Evolutionary conservation across 2,797 vertebrate genomes (phyloP), one percentile per base, ranked within the genome.

Genomic region (Sebastes hubbsi): DNA sequence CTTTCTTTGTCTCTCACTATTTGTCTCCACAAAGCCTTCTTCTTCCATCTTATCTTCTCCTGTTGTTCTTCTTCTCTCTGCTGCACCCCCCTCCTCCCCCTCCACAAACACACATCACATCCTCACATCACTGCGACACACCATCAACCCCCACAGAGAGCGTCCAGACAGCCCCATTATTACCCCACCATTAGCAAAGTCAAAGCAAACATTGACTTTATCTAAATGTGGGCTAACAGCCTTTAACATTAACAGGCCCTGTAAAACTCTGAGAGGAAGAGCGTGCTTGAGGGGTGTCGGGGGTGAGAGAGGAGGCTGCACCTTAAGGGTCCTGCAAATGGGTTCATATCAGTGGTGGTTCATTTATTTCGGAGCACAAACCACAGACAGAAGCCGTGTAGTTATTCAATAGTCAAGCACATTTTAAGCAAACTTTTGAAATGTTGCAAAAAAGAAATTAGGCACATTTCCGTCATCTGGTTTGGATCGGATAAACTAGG

Each of bases 131-230:
- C 30, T 3, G 77, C 5, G 69, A 81, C 86, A 83, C 24, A 27
- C 63, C 25, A 3, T 65, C 84, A 72, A 66, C 87, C 88, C 91
- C 89, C 78, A 52, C 82, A n/a, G 81, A 88, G 86, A 75, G 29
- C 38, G 61, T 69, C 85, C 89, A 88, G 91, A 88, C 91, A 82
- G 83, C 76, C 86, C 86, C 70, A 78, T 89, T 87, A 88, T 81
- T 64, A 56, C 77, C 86, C 85, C 77, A 32, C 89, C 86, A 91
- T 92, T 92, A 90, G 84, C 72, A 46, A 58, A 87, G 87, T 88
- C 87, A 91, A 91, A 93, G 90, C 94, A 93, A 93, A 95, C 90
- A 88, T 81, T 89, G 91, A 90, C 92, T 92, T 92, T 90, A 92
- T 90, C 92, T 93, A 84, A 92, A 88, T 89, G 85, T 83, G 63